phyloP scores from a whole-genome alignment of 2,888 invertebrate species.

The Cephus spinipes region DNA sequence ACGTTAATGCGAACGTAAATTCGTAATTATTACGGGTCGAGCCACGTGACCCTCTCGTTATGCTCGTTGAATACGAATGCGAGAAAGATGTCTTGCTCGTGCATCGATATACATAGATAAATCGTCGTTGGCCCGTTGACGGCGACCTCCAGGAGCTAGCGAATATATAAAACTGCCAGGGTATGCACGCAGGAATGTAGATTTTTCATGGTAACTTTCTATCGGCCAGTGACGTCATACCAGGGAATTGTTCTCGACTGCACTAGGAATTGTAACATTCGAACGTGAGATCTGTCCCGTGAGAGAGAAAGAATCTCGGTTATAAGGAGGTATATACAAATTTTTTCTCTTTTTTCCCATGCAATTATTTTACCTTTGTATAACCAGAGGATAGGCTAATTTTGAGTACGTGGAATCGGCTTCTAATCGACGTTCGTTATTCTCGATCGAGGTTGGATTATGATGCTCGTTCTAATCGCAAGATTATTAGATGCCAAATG shows the following conservation, averaged over 20 bases:
- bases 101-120: not conserved
- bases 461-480: not conserved
- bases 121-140: not conserved
- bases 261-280: not conserved
- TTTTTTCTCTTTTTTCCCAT: not conserved
- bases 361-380: not conserved
- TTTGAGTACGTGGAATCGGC: not conserved
- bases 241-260: not conserved
- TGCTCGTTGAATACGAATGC: not conserved
- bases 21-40: not conserved
- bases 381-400: not conserved
- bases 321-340: not conserved
- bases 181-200: not conserved
- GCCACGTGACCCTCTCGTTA: not conserved
- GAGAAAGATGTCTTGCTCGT: not conserved
- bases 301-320: not conserved
- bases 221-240: not conserved
- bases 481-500: not conserved
- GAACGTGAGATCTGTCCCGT: not conserved
- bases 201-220: not conserved
- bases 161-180: not conserved
- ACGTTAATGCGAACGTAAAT: not conserved
- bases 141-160: not conserved
- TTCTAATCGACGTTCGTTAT: not conserved
- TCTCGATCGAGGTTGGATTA: not conserved